Percentiles rank a stretch among this genome's conserved stretches.
Evolutionary conservation across 2,888 invertebrate species (phyloP).

Genomic region (Eupithecia pulchellata): DNA sequence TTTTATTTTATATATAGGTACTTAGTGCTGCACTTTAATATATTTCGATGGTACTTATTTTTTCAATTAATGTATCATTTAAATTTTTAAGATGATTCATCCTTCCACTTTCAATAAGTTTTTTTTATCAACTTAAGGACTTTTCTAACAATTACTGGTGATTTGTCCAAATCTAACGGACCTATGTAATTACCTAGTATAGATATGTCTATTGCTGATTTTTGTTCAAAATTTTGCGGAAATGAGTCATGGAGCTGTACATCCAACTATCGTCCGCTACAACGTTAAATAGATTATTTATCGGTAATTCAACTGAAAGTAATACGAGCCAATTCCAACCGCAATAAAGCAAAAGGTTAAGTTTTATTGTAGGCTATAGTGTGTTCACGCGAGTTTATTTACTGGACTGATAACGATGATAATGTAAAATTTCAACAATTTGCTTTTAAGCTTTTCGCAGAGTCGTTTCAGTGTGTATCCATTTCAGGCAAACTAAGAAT

Average conservation of each 20-base stretch:
- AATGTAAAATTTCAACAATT: neutral
- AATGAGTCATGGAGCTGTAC: neutral
- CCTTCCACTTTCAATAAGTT: neutral
- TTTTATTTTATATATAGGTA: no score
- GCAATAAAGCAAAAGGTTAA: slow-evolving; percentile 41
- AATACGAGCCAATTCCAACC: slow-evolving; percentile 20
- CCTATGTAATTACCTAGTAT: neutral
- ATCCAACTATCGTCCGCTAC: neutral
- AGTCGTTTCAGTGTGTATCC: neutral
- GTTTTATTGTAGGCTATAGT: slow-evolving; percentile 27
- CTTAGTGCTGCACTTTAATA: no score
- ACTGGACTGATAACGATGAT: neutral
- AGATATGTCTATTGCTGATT: neutral
- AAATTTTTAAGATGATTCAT: neutral
- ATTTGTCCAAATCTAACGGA: neutral
- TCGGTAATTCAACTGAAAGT: slow-evolving; percentile 14
- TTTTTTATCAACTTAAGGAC: neutral
- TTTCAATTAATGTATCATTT: neutral
- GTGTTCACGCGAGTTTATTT: neutral
- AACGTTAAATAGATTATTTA: slow-evolving; percentile 8
- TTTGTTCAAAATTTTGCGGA: neutral
- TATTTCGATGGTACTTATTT: no score
- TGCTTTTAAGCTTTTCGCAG: neutral
- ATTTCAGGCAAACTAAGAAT: neutral
- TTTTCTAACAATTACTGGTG: neutral